Conservation (phyloP, 2,888 invertebrate genomes). For the Meiosimyza platycephala region DNA sequence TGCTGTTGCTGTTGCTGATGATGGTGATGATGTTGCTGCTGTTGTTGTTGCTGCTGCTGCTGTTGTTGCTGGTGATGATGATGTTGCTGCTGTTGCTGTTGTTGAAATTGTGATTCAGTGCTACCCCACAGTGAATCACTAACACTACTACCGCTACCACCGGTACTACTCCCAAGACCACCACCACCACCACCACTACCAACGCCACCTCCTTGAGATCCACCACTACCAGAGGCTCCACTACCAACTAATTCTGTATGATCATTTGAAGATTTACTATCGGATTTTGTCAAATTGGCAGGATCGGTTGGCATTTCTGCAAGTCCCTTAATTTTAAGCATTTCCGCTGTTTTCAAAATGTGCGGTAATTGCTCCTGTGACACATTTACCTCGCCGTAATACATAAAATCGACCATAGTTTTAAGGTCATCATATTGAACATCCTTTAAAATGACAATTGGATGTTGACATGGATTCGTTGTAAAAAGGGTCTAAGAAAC, state of each 20-base stretch:
- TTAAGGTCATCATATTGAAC: slow-evolving; percentile 86
- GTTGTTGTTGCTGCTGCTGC: slow-evolving; percentile 69
- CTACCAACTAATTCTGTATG: slow-evolving; percentile 69
- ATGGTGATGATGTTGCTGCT: slow-evolving; percentile 70
- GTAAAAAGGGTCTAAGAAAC: slow-evolving; percentile 78
- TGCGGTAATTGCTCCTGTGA: slow-evolving; percentile 87
- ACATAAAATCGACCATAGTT: slow-evolving; percentile 93
- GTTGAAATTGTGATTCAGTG: slow-evolving; percentile 69
- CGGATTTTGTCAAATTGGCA: slow-evolving; percentile 78
- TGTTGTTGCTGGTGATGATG: slow-evolving; percentile 70
- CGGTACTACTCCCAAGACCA: slow-evolving; percentile 48
- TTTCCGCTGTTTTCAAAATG: slow-evolving; percentile 84
- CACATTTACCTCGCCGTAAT: slow-evolving; percentile 92
- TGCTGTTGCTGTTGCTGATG: slow-evolving; percentile 71
- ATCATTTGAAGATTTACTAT: slow-evolving; percentile 71
- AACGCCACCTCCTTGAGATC: slow-evolving; percentile 57
- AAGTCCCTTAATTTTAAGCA: slow-evolving; percentile 87
- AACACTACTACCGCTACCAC: slow-evolving; percentile 55
- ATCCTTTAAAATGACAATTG: slow-evolving; percentile 90
- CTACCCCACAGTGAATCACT: slow-evolving; percentile 71
- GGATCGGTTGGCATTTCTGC: slow-evolving; percentile 87
- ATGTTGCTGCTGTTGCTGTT: slow-evolving; percentile 72
- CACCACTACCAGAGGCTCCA: slow-evolving; percentile 48
- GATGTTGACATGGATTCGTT: slow-evolving; percentile 88
- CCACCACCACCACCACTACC: slow-evolving; percentile 47